Evolutionary conservation across 2,113 vertebrate species (phyloP).

Genomic region (Scophthalmus maximus): DNA sequence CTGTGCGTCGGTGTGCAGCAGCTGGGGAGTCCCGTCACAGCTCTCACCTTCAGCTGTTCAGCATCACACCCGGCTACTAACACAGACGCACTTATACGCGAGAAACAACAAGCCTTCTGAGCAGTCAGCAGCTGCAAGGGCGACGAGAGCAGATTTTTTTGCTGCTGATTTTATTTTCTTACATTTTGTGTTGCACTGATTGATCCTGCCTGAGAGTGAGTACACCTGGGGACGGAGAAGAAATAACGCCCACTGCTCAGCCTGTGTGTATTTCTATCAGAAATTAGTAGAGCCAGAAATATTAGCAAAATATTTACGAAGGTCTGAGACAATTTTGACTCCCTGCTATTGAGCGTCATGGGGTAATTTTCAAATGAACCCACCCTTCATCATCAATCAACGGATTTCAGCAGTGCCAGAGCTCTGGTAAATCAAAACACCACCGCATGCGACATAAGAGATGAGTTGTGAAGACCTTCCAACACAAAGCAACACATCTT

Average conservation of each 20-base stretch:
- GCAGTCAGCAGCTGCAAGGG: slow-evolving; percentile 22
- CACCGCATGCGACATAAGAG: not conserved
- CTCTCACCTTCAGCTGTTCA: slow-evolving; percentile 67
- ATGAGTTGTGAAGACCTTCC: too few relatives aligned
- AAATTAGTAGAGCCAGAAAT: slow-evolving; percentile 9
- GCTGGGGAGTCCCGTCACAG: slow-evolving; percentile 49
- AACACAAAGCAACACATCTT: not conserved
- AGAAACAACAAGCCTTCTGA: slow-evolving; percentile 6
- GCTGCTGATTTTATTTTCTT: too few relatives aligned
- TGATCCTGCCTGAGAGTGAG: slow-evolving; percentile 6
- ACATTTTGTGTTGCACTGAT: slow-evolving; percentile 25
- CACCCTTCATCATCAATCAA: not conserved
- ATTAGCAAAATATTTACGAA: not conserved
- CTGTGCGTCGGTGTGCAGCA: slow-evolving; percentile 45
- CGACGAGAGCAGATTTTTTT: not conserved
- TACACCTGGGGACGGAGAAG: slow-evolving; percentile 14
- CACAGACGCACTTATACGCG: not conserved
- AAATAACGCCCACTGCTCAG: slow-evolving; percentile 26
- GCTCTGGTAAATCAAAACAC: not conserved
- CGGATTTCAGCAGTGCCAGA: not conserved
- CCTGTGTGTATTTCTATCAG: slow-evolving; percentile 16
- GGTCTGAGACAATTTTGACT: slow-evolving; percentile 1
- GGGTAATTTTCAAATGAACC: slow-evolving; percentile 1
- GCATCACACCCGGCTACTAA: slow-evolving; percentile 33
- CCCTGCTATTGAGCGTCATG: not conserved